Evolutionary conservation across 2,797 vertebrate genomes (phyloP).

Genomic region (Phataginus tetradactyla): DNA sequence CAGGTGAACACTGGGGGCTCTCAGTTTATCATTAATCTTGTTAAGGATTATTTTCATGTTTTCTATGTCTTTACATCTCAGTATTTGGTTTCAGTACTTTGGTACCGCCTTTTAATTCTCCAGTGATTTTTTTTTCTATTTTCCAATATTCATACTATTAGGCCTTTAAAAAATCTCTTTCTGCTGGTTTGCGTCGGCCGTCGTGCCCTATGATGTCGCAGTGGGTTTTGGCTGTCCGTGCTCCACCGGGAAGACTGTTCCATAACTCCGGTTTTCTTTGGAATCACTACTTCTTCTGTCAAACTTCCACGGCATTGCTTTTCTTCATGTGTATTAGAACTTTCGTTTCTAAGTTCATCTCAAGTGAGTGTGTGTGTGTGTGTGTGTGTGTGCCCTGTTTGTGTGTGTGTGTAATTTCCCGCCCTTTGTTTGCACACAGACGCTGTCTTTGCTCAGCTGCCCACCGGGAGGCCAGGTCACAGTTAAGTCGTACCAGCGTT

Average conservation of each 20-base stretch:
- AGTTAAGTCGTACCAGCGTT: fast-evolving
- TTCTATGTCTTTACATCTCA: neutral
- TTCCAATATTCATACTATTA: neutral
- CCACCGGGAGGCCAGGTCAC: fast-evolving
- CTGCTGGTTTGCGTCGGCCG: neutral
- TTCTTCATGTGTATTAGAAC: neutral
- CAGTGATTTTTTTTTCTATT: neutral
- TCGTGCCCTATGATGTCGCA: no score
- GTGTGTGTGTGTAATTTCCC: neutral
- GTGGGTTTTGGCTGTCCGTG: fast-evolving
- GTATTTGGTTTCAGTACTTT: neutral
- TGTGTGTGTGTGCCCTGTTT: neutral
- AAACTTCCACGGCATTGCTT: fast-evolving
- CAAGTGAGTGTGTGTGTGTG: neutral
- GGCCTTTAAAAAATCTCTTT: neutral
- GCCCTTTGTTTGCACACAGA: neutral
- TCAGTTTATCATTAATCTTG: neutral
- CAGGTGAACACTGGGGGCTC: fast-evolving
- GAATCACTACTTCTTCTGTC: no score
- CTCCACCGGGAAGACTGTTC: neutral
- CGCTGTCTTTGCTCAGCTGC: fast-evolving
- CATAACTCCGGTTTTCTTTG: neutral
- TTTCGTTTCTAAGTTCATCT: neutral
- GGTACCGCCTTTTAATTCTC: neutral
- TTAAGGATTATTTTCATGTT: neutral